phyloP scores from a whole-genome alignment of 2,113 vertebrate genomes.

The Numida meleagris region DNA sequence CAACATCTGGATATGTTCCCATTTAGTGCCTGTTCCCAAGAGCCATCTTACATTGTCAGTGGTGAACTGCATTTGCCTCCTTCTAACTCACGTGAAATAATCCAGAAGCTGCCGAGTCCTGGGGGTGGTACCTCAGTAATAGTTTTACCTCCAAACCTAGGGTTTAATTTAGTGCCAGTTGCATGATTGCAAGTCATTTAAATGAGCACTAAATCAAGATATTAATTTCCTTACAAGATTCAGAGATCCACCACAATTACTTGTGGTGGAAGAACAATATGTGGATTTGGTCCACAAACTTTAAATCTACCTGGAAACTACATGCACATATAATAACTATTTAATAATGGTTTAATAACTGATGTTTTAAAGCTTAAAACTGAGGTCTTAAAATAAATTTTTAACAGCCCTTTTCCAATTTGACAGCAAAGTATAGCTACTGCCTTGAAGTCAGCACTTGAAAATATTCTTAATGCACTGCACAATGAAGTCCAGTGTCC shows the following conservation, averaged over 20 bases:
- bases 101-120: constrained; percentile 26
- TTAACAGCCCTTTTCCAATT: neutral
- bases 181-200: neutral
- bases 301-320: neutral
- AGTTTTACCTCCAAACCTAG: neutral
- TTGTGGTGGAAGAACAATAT: neutral
- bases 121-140: neutral
- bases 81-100: neutral
- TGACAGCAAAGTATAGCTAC: neutral
- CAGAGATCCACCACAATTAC: neutral
- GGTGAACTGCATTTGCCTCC: constrained; percentile 18
- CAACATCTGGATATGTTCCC: constrained; percentile 43
- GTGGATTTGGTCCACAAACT: neutral
- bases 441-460: neutral
- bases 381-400: neutral
- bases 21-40: neutral
- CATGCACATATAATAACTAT: neutral
- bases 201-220: neutral
- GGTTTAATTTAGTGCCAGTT: neutral
- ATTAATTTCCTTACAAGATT: neutral
- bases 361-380: neutral
- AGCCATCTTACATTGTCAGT: constrained; percentile 11
- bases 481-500: neutral
- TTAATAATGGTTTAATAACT: neutral
- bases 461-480: neutral